Base-by-base conservation (phyloP, 1,140 invertebrate genomes). In the Trachymyrmex septentrionalis region DNA sequence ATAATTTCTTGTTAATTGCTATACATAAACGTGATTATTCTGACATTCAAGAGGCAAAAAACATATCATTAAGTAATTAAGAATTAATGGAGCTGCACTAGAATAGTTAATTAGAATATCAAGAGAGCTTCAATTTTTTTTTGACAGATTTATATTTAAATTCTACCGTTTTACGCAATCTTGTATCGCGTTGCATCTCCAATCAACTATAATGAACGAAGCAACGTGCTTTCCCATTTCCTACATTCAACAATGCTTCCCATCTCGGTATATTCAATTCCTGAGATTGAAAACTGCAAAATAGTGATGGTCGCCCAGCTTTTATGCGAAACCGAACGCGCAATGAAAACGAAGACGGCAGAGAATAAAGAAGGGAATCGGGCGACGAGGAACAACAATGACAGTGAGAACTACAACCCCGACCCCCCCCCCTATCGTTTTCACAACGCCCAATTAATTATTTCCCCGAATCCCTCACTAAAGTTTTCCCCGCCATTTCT, bases 361-460 rank as follows among this genome's bases (percentile, higher is more conserved):
- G 9, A 59, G 21, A 61, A 30, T 9, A 24, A 30, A 82, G 53
- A 34, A 73, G 69, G 27, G 50, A 61, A 21, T 63, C 24, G 67
- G 24, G 38, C 78, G 34, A 48, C 61, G 50, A 71, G 53, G 7
- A 34, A 61, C n/a, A 59, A 82, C 80, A 82, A 59, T 34, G 34
- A 21, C 19, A 12, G 14, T 27, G 69, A 61, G 21, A 69, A 64
- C 71, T 59, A 77, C 71, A 76, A 77, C n/a, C 44, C 27, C 44
- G 69, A 76, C 61, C 81, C n/a, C 44, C 27, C 44, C 55, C 61
- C 61, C 81, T 78, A 73, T 75, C 72, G 71, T 55, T 76, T 87
- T 85, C 80, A 30, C 64, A 85, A 85, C 63, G 64, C n/a, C 55
- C 81, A 72, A 85, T 87, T 85, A 85, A 85, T 87, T 87, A 87